A percentile compares a stretch with the other conserved stretches of the same genome.
Evolutionary conservation across 2,888 invertebrate species (phyloP).

Genomic region (Anagyrus pseudococci): DNA sequence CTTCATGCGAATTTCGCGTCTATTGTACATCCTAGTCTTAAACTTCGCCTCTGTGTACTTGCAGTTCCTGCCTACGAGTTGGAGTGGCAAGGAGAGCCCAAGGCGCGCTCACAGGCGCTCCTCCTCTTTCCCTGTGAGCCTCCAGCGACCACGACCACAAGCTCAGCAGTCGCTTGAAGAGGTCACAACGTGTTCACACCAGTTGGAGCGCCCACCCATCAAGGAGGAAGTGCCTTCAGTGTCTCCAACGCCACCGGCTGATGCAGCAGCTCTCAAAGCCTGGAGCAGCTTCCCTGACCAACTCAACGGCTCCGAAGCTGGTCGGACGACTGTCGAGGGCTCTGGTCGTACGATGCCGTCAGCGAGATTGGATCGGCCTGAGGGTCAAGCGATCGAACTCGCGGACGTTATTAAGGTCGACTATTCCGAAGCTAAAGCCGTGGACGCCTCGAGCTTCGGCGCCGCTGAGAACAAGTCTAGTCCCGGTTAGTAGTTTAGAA

Average conservation of each 20-base stretch:
- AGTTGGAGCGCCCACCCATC: not conserved
- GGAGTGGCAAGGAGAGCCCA: slow-evolving; percentile 53
- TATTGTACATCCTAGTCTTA: no score
- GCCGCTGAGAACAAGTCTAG: slow-evolving; percentile 20
- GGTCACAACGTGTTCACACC: not conserved
- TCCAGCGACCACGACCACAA: slow-evolving; percentile 23
- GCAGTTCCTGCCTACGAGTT: slow-evolving; percentile 54
- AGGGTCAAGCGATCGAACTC: slow-evolving; percentile 41
- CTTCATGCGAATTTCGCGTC: no score
- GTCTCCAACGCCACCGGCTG: not conserved
- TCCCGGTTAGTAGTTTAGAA: slow-evolving; percentile 24
- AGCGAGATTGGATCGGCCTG: not conserved
- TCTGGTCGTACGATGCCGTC: no score
- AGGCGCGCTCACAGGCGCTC: slow-evolving; percentile 54
- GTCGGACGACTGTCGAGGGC: no score
- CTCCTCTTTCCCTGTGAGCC: slow-evolving; percentile 58
- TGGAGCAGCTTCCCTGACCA: slow-evolving; percentile 52
- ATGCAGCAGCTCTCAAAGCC: slow-evolving; percentile 43
- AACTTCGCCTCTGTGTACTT: slow-evolving; percentile 32
- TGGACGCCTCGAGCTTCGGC: slow-evolving; percentile 19
- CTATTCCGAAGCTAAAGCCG: slow-evolving; percentile 44
- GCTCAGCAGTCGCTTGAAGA: slow-evolving; percentile 1
- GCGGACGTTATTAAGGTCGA: slow-evolving; percentile 52
- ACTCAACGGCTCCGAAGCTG: slow-evolving; percentile 35
- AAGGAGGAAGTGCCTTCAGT: slow-evolving; percentile 25